Base-by-base conservation (phyloP, 2,113 vertebrate genomes). In the Xenopus borealis region DNA sequence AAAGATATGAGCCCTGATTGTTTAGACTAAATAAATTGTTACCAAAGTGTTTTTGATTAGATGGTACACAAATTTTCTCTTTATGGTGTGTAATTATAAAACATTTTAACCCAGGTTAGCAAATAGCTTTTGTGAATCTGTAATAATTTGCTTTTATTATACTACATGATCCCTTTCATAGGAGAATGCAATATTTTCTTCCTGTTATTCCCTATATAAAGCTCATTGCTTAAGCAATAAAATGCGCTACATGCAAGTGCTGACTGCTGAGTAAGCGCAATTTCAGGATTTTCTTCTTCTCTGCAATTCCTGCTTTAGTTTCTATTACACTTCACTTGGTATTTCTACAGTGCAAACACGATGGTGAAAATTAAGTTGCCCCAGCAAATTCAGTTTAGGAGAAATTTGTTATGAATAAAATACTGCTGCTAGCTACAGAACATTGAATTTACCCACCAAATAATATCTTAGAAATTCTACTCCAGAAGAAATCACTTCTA, bases 371-470 rank as follows among this genome's bases (percentile, higher is more conserved):
- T 96, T 93, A 97, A 96, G 94, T 96, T 98, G 90, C 88, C 89
- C 93, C 86, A 78, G 82, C 87, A 96, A 96, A 98, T 95, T 92
- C 91, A 91, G 94, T 96, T 96, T 92, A 88, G 83, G 84, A 88
- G 88, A 93, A 94, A 96, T 94, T 93, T 94, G 90, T 91, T 90
- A 94, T 96, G 93, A 95, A 94, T 91, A 91, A 91, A 92, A 91
- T 82, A 81, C 86, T 88, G 86, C 87, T 89, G 87, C 89, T 87
- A 83, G 90, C 84, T 83, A 81, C 84, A 87, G 93, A 94, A 92
- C 94, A 97, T 97, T 96, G 93, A 93, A 96, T 97, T 96, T 95
- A 90, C 88, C 89, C 91, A 88, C 91, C 93, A 94, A 94, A 94
- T 93, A 94, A 96, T 95, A 95, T 96, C 94, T 91, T 83, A 88